Evolutionary conservation across 2,113 vertebrate species (phyloP), one percentile per base, ranked within the genome.

Genomic region (Plecturocebus donacophilus): DNA sequence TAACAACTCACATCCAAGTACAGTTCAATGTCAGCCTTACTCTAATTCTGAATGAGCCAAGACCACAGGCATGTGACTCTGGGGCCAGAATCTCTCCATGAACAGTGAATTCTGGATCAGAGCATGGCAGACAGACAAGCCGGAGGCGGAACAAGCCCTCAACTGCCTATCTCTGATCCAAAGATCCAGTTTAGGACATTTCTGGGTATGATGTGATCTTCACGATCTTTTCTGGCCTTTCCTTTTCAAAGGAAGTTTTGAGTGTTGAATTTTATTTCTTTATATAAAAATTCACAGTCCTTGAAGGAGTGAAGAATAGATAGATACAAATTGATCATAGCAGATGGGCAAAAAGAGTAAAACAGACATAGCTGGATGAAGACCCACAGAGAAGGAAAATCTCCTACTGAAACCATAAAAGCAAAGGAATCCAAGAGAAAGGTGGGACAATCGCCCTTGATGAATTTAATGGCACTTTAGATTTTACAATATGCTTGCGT

Each of bases 11-110:
- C 11, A 12, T 73, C 76, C 93, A 97, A 96, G 95, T 56, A 20
- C 52, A 89, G 77, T 77, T 95, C 96, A 95, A 42, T n/a, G 93
- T 91, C 95, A 97, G 89, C 45, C 85, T 96, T 56, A 66, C 25
- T 58, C 85, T 45, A 70, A 23, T 80, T 21, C 75, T 61, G 25
- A 90, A 56, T 27, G 87, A 96, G 58, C 87, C 71, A 90, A 84
- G 80, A 76, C 38, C 42, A 56, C 90, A 61, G 10, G 38, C 81
- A 58, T 56, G 84, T 84, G 56, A 81, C 56, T 87, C 76, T 68
- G 58, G 16, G 87, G 54, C 8, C 45, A 87, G 47, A 42, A 25
- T 32, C 82, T 81, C 66, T 45, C 71, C n/a, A 21, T 21, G 40
- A 96, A 88, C 38, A 30, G 8, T 70, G 21, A 76, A 47, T 58